Base-by-base conservation (phyloP, 2,888 invertebrate species). In the Petrolisthes manimaculis region DNA sequence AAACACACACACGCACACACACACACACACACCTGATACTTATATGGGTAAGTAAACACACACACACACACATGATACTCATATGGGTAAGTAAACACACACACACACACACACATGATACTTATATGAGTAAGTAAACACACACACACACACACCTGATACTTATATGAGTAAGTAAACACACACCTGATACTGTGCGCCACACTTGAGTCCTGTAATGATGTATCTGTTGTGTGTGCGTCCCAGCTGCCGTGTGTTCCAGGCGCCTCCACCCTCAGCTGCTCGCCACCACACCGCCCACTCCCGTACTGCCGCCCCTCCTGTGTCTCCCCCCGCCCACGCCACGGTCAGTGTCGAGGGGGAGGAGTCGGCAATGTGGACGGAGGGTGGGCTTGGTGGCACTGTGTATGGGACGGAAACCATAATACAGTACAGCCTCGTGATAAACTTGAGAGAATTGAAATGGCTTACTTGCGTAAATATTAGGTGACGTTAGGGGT, bases 281-380 rank as follows among this genome's bases (percentile, higher is more conserved):
- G 83, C 81, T 75, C 89, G 69, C 89, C 89, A 89, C 86, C 86
- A 89, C 21, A 89, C 89, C 6, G 86, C 86, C 89, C 89, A 89
- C 21, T 86, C 78, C 74, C 86, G 56, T n/a, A 96, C 94, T 0
- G 95, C 94, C 12, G 96, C 95, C 81, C 95, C 95, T 9, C 96
- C 96, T 90, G 94, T 95, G 91, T 95, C 95, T 18, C 95, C 95
- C n/a, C 95, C 93, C 92, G 96, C 96, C 96, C 96, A 96, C 91
- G 96, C 95, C 91, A 96, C 94, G 81, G 95, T 93, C 89, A 97
- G 95, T 91, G 96, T 96, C 92, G 95, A 95, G 82, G 96, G 95
- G 0, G 96, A 96, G 3, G 96, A 95, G 92, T 96, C 96, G 4
- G 96, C 95, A 5, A 96, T 95, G 92, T 95, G 96, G 4, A 96